These are phyloP conservation scores for Platycnemis pennipes DNA, from an alignment of 2,888 invertebrate genomes.

Conservation along the genomic window DNA sequence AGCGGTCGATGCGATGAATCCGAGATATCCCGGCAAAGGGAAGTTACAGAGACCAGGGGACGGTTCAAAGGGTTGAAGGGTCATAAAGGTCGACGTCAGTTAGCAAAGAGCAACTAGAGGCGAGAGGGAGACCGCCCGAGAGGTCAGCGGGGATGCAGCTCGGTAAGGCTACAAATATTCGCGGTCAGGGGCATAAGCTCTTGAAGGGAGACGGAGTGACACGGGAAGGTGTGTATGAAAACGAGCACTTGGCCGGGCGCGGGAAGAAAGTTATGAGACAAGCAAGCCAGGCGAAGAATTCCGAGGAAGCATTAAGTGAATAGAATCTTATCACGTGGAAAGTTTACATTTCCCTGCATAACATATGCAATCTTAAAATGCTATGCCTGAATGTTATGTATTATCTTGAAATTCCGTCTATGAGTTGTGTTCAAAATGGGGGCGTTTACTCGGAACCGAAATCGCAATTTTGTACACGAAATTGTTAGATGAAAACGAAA, in stretches of 20 bases:
- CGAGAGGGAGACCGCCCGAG: neutral
- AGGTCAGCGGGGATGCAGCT: neutral
- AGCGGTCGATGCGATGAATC: neutral
- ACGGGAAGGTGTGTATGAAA: neutral
- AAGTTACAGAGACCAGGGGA: neutral
- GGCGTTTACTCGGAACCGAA: no score
- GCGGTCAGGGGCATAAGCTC: neutral
- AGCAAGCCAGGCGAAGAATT: neutral
- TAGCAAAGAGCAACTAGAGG: neutral
- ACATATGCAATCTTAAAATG: no score
- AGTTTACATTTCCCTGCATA: neutral
- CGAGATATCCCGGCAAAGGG: neutral
- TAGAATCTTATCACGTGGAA: neutral
- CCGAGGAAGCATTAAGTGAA: neutral
- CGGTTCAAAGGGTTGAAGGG: neutral
- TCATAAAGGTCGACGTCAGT: neutral
- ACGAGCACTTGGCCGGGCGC: neutral
- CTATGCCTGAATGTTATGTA: no score
- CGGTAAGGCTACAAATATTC: neutral
- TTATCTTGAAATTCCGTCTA: no score
- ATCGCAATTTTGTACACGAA: no score
- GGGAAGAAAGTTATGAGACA: neutral
- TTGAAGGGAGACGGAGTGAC: neutral
- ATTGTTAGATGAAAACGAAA: no score
- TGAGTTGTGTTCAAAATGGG: no score